These are phyloP conservation scores for Brachyalestes nurse DNA, from an alignment of 2,797 vertebrate species.

Conservation along the genomic window DNA sequence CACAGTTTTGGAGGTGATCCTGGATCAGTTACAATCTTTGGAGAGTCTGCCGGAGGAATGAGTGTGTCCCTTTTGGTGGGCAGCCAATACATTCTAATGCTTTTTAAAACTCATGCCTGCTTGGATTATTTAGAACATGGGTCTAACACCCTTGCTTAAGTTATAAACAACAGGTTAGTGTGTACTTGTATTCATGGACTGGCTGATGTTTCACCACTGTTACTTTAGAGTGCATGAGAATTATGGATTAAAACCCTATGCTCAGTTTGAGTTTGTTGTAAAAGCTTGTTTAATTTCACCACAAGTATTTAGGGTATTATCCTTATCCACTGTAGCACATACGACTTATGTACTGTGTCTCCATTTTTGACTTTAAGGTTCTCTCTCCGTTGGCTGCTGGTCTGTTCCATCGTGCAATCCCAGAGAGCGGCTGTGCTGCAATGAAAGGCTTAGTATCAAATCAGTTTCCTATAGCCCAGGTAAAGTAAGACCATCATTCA, in stretches of 20 bases:
- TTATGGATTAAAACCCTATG: background rate
- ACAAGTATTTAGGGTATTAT: background rate
- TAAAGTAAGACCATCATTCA: conserved; percentile 35
- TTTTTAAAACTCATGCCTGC: background rate
- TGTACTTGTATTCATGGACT: background rate
- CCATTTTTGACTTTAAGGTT: conserved; percentile 39
- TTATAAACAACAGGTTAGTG: background rate
- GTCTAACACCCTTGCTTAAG: background rate
- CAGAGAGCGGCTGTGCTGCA: conserved; percentile 77
- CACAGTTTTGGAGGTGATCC: conserved; percentile 79
- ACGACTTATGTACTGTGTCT: background rate
- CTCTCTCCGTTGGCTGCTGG: conserved; percentile 75
- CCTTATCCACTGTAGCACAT: background rate
- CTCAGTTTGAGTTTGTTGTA: background rate
- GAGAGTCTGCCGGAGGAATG: conserved; percentile 79
- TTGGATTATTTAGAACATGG: background rate
- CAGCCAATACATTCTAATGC: background rate
- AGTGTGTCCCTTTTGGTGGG: conserved; percentile 69
- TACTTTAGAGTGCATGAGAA: too few species aligned
- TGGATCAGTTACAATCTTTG: conserved; percentile 77
- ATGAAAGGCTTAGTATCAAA: conserved; percentile 43
- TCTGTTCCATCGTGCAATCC: conserved; percentile 74
- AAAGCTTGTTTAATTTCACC: background rate
- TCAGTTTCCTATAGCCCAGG: conserved; percentile 60
- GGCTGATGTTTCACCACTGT: background rate